A percentile compares a stretch with the other conserved stretches of the same genome.
phyloP scores from a whole-genome alignment of 2,797 vertebrate genomes.

The Mus minutoides region DNA sequence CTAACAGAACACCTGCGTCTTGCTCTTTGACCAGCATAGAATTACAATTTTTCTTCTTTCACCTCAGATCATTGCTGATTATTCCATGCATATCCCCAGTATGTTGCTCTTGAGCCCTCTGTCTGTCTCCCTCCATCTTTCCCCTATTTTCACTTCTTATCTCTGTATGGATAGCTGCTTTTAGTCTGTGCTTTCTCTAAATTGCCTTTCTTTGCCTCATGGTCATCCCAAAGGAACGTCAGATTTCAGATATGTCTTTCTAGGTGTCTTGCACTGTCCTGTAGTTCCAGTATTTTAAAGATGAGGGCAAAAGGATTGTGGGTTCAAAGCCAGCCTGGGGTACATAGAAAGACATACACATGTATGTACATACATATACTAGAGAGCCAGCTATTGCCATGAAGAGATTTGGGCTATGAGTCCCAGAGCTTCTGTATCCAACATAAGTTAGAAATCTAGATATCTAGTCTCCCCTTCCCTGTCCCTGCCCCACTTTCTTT shows the following conservation, averaged over 20 bases:
- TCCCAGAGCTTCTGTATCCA: constrained; percentile 3
- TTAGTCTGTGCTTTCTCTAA: background rate
- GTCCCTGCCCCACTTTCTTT: background rate
- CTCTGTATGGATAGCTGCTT: background rate
- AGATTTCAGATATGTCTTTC: background rate
- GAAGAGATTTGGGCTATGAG: background rate
- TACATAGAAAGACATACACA: background rate
- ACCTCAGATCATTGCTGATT: background rate
- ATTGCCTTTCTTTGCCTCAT: background rate
- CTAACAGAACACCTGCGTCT: background rate
- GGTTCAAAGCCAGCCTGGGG: background rate
- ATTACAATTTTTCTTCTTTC: background rate
- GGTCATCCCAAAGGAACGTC: background rate
- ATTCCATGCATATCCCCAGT: background rate
- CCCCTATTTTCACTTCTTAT: background rate
- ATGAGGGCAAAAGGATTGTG: background rate
- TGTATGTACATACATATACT: background rate
- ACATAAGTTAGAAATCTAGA: background rate
- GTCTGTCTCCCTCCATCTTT: background rate
- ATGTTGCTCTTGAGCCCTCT: background rate
- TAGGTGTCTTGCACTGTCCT: background rate
- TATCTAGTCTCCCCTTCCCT: background rate
- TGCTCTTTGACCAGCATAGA: background rate
- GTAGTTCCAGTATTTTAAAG: background rate
- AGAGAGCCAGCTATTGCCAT: background rate